phyloP scores from a whole-genome alignment of 2,113 vertebrate species.

The Callopanchax toddi region DNA sequence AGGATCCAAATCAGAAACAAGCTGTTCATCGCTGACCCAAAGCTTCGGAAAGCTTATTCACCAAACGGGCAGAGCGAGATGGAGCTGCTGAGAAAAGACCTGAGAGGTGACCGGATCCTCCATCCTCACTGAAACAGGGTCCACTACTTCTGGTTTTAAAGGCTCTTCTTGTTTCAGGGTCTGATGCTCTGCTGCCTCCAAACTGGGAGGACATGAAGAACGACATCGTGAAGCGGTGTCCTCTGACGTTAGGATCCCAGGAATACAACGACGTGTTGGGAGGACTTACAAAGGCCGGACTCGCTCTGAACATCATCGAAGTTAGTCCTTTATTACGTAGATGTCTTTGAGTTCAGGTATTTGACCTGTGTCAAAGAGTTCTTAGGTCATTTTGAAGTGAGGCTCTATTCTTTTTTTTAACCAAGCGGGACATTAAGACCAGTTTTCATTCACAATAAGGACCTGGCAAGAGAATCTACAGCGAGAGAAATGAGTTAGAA shows the following conservation, averaged over 20 bases:
- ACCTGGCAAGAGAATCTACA: too few species aligned
- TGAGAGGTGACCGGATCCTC: constrained; percentile 50
- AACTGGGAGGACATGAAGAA: constrained; percentile 84
- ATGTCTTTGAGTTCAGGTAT: too few species aligned
- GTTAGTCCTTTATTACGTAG: constrained; percentile 11
- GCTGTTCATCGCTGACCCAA: constrained; percentile 46
- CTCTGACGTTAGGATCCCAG: constrained; percentile 18
- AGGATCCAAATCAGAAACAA: constrained; percentile 67
- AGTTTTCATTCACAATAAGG: too few species aligned
- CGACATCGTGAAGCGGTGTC: constrained; percentile 44
- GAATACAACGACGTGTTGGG: constrained; percentile 74
- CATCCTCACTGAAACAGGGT: not conserved
- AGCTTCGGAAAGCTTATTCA: constrained; percentile 1
- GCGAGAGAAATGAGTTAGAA: too few species aligned
- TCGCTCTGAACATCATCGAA: constrained; percentile 41
- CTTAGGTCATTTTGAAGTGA: too few species aligned
- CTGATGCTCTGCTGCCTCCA: constrained; percentile 46
- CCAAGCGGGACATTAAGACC: too few species aligned
- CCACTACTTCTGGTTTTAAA: not conserved
- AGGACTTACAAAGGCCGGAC: constrained; percentile 59
- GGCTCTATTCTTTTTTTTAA: too few species aligned
- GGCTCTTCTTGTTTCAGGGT: not conserved
- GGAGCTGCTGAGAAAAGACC: constrained; percentile 58
- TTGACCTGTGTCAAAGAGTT: too few species aligned
- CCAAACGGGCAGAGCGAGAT: not conserved